Conservation (phyloP, 2,888 invertebrate genomes). For the Caenorhabditis drosophilae region DNA sequence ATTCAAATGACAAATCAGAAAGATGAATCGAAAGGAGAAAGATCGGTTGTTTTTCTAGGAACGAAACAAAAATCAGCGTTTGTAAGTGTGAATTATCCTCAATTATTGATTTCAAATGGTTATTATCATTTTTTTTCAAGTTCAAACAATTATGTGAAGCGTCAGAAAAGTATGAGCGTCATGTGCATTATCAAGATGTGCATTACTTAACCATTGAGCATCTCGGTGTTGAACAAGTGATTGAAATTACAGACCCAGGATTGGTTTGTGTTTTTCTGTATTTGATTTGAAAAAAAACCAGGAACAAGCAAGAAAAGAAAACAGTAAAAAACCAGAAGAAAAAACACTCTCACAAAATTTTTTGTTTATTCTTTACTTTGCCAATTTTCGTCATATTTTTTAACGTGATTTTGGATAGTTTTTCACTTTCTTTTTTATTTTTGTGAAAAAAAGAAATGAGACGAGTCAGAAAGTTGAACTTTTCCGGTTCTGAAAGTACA, state of each 20-base stretch:
- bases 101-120: conserved; percentile 3
- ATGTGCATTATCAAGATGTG: conserved; percentile 47
- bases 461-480: too few relatives aligned
- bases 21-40: conserved; percentile 24
- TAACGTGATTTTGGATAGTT: too few relatives aligned
- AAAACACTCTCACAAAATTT: too few relatives aligned
- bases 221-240: conserved; percentile 23
- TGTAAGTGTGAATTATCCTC: conserved; percentile 13
- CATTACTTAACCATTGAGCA: conserved; percentile 40
- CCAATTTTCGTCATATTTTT: too few relatives aligned
- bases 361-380: too few relatives aligned
- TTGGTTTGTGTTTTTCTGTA: conserved; percentile 27
- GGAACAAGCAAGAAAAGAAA: conserved; percentile 1
- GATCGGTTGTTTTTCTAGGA: conserved; percentile 28
- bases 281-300: not conserved
- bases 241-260: conserved; percentile 50
- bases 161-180: conserved; percentile 39
- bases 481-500: too few relatives aligned
- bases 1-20: conserved; percentile 33
- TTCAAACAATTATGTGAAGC: conserved; percentile 49
- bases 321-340: too few relatives aligned
- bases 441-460: too few relatives aligned
- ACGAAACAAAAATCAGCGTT: conserved; percentile 17
- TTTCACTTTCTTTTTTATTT: too few relatives aligned
- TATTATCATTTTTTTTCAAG: conserved; percentile 13